A percentile compares a stretch with the other conserved stretches of the same genome.
Conservation (phyloP, 1,140 invertebrate species). For the Lepidotrigona ventralis region DNA sequence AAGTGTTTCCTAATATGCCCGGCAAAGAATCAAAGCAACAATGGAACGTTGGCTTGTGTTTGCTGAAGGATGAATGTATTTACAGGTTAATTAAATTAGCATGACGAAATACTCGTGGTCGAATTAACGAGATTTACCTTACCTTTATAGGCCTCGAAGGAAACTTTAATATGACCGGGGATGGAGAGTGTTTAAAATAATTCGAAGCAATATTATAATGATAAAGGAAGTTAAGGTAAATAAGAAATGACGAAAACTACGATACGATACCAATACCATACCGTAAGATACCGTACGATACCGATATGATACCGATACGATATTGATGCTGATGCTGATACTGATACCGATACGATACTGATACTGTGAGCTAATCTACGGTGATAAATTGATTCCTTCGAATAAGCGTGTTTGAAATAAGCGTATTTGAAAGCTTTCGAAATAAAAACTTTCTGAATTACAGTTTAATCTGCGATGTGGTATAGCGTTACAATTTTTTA, state of each 20-base stretch:
- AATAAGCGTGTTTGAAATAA: too few relatives aligned
- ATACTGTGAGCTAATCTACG: too few relatives aligned
- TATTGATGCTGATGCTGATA: too few relatives aligned
- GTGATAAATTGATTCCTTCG: too few relatives aligned
- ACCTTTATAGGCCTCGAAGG: not conserved
- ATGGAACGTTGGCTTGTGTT: not conserved
- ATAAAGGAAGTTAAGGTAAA: not conserved
- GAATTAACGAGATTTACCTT: too few relatives aligned
- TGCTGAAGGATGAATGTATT: not conserved
- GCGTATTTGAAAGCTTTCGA: too few relatives aligned
- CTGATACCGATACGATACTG: too few relatives aligned
- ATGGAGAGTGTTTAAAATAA: not conserved
- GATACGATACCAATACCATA: too few relatives aligned
- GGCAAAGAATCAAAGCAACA: conserved; percentile 15
- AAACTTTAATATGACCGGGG: not conserved
- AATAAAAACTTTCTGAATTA: not conserved
- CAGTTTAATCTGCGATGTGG: not conserved
- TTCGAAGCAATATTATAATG: not conserved
- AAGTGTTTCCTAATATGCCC: conserved; percentile 40
- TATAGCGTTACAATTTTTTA: not conserved
- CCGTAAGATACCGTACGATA: too few relatives aligned
- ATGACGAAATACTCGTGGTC: not conserved
- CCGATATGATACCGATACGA: too few relatives aligned
- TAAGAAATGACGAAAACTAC: not conserved
- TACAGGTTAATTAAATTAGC: not conserved